Percentiles rank a stretch among this genome's conserved stretches.
Evolutionary conservation across 2,888 invertebrate species (phyloP).

Genomic region (Actias luna): DNA sequence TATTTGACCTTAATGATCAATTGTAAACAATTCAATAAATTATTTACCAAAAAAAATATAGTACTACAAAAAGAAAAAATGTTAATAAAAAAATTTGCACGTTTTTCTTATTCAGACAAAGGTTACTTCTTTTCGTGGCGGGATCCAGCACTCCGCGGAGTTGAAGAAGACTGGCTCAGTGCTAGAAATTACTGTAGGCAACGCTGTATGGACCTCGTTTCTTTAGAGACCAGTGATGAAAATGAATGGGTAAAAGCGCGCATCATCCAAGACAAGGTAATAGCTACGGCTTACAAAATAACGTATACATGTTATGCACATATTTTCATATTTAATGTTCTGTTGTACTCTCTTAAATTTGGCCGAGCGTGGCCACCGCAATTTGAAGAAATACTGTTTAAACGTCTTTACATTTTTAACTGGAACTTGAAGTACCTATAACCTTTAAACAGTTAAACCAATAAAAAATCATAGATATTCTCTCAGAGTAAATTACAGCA

Average conservation of each 20-base stretch:
- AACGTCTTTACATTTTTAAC: not conserved
- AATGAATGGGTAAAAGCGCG: conserved; percentile 93
- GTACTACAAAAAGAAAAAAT: not conserved
- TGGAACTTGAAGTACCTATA: too few relatives aligned
- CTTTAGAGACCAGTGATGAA: conserved; percentile 91
- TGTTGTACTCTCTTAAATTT: too few relatives aligned
- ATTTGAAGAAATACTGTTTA: too few relatives aligned
- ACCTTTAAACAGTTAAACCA: too few relatives aligned
- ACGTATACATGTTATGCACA: not conserved
- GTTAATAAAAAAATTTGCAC: not conserved
- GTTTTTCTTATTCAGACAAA: conserved; percentile 67
- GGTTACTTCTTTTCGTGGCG: conserved; percentile 95
- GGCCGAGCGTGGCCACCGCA: too few relatives aligned
- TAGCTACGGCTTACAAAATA: conserved; percentile 23
- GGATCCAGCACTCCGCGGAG: conserved; percentile 86
- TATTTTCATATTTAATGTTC: not conserved
- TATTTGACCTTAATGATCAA: not conserved
- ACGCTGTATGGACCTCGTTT: conserved; percentile 94
- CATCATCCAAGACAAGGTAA: conserved; percentile 89
- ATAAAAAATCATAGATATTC: not conserved
- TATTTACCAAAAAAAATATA: not conserved
- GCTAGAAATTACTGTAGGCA: conserved; percentile 93
- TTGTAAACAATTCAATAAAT: not conserved
- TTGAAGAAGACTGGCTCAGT: conserved; percentile 92
- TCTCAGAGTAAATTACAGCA: not conserved